Evolutionary conservation across 2,888 invertebrate genomes (phyloP), one percentile per base, ranked within the genome.

Genomic region (Lasioglossum figueresi): DNA sequence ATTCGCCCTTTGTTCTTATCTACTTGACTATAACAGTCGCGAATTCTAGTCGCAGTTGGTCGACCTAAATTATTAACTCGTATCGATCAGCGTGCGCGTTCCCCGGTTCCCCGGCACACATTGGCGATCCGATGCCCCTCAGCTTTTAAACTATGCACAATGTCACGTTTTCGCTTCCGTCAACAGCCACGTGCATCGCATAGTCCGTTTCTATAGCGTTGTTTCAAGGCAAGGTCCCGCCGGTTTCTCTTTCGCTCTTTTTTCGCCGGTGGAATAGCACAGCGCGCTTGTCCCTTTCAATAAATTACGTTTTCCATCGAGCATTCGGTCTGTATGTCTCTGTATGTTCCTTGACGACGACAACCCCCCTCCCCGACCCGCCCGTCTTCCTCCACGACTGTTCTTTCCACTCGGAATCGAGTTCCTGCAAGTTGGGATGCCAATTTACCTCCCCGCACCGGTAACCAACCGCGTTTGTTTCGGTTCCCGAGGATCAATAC

Each of bases 1-100:
- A 48, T 48, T 52, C 72, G n/a, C 43, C 79, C 79, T 83, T 82
- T 87, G 83, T 86, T 87, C 83, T 79, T 86, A 84, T 79, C 86
- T 76, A 72, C 79, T 86, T 83, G 81, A 73, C 83, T 78, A 82
- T 73, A 80, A 80, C 63, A 56, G 74, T 2, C 27, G 66, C 52
- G 75, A 75, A 82, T 82, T 72, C 76, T 73, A 78, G 72, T 68
- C 48, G 78, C 40, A 34, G 75, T 68, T 56, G 40, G 79, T 16
- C 74, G 63, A 56, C 27, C 74, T 70, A 74, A 56, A 71, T 82
- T 72, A 85, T 85, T 85, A 82, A 82, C 66, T 66, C 19, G 56
- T 71, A 74, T 79, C 76, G 79, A 79, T 72, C 71, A 37, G 12
- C 48, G 43, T 10, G 66, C 70, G 59, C 70, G 70, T 68, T 78